Evolutionary conservation across 2,797 vertebrate genomes (phyloP).

Genomic region (Lepilemur ruficaudatus): DNA sequence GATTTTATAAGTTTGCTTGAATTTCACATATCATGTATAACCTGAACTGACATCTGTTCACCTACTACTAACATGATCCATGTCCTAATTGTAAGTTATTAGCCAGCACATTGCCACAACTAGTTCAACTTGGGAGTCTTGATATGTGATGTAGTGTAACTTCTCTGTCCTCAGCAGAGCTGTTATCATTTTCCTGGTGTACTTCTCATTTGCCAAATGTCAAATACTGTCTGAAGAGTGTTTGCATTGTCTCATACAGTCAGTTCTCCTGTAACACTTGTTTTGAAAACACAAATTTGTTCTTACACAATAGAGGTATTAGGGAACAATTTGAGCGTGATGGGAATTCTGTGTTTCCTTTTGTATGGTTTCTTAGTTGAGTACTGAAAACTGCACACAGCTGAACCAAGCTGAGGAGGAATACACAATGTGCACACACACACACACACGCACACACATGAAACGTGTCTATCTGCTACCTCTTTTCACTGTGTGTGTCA

Average conservation of each 20-base stretch:
- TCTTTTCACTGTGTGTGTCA: background rate
- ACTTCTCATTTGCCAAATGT: background rate
- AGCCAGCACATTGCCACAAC: background rate
- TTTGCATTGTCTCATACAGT: background rate
- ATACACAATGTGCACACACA: background rate
- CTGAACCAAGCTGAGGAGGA: background rate
- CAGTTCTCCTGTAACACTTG: background rate
- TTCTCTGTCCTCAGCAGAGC: background rate
- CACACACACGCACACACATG: background rate
- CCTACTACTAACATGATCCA: background rate
- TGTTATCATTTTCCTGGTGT: background rate
- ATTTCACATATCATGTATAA: background rate
- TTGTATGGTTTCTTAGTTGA: background rate
- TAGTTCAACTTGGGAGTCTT: background rate
- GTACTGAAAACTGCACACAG: background rate
- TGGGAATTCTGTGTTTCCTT: background rate
- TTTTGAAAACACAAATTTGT: slow-evolving; percentile 21
- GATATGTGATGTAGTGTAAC: background rate
- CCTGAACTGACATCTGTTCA: background rate
- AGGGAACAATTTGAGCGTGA: background rate
- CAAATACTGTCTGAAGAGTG: background rate
- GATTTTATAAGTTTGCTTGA: background rate
- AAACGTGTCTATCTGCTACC: background rate
- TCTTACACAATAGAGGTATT: background rate
- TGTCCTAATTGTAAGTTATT: background rate